Percentiles rank a stretch among this genome's conserved stretches.
These are phyloP conservation scores for Aptenodytes patagonicus DNA, from an alignment of 2,113 vertebrate genomes.

Conservation along the genomic window DNA sequence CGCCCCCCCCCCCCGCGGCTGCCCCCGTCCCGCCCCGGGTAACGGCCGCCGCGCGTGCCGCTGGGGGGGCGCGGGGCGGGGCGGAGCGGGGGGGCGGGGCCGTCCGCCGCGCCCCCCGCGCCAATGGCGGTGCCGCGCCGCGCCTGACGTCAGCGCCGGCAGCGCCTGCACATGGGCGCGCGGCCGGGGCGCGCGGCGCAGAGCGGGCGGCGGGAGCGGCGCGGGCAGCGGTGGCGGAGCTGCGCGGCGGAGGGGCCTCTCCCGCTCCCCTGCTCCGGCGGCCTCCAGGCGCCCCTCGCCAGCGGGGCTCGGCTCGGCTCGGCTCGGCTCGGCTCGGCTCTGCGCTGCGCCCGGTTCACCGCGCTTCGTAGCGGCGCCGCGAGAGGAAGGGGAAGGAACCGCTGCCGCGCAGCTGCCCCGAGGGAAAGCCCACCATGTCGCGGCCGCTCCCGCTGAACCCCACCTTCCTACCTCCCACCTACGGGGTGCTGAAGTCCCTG, in stretches of 20 bases:
- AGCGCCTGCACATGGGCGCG: no score
- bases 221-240: not conserved
- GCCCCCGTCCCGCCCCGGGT: no score
- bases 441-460: conserved; percentile 85
- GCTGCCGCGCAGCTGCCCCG: not conserved
- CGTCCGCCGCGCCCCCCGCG: no score
- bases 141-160: no score
- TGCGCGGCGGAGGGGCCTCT: not conserved
- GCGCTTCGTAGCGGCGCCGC: not conserved
- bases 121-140: no score
- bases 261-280: not conserved
- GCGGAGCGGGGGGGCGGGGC: no score
- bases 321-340: not conserved
- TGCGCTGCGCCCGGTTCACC: not conserved
- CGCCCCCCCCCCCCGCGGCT: no score
- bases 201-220: no score
- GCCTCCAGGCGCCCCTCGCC: not conserved
- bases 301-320: not conserved
- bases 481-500: conserved; percentile 94
- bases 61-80: no score
- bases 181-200: no score
- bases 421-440: conserved; percentile 84
- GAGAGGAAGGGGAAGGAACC: not conserved
- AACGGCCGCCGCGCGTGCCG: no score
- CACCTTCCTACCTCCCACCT: conserved; percentile 90